phyloP scores from a whole-genome alignment of 2,797 vertebrate genomes.

The Avahi laniger region DNA sequence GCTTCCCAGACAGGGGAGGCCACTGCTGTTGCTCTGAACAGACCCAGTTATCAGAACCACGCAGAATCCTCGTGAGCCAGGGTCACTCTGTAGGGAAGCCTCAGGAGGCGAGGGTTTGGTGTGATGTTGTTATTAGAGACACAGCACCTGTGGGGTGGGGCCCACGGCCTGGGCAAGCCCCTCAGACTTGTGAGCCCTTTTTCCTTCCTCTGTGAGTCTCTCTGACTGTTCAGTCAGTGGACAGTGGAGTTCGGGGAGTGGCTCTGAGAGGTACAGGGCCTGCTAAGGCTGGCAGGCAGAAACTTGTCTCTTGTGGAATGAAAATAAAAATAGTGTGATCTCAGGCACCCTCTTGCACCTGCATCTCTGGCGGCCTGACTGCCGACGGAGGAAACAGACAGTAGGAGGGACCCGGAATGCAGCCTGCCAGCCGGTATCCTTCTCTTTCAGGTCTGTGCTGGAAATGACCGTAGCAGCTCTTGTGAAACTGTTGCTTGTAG shows the following conservation, averaged over 20 bases:
- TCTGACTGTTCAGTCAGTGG: neutral
- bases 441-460: neutral
- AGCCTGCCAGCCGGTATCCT: neutral
- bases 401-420: neutral
- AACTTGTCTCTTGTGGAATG: neutral
- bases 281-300: neutral
- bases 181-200: neutral
- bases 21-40: neutral
- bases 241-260: neutral
- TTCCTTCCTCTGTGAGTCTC: fast-evolving
- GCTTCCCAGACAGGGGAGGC: neutral
- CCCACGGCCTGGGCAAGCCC: neutral
- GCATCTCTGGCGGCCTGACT: neutral
- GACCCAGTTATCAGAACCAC: neutral
- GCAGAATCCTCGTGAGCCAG: neutral
- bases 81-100: neutral
- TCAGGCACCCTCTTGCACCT: fast-evolving
- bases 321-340: too few species aligned
- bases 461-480: neutral
- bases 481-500: neutral
- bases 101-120: neutral
- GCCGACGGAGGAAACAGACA: neutral
- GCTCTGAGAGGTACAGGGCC: neutral
- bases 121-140: neutral
- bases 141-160: neutral